Base-by-base conservation (phyloP, 2,888 invertebrate species). In the Ophion ellenae region DNA sequence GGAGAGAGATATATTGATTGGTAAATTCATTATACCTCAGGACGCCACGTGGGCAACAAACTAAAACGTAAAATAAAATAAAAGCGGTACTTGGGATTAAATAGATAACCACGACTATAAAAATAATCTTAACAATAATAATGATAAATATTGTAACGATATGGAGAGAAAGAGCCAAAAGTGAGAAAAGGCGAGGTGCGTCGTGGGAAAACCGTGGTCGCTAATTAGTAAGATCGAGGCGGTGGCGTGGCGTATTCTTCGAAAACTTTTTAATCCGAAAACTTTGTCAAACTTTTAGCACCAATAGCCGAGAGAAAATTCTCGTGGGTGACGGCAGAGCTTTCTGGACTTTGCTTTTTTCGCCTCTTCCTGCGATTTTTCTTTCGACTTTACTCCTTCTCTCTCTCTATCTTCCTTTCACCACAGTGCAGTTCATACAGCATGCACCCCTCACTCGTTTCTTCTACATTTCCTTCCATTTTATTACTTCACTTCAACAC, bases 181-280 rank as follows among this genome's bases (percentile, higher is more conserved):
- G 64, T 32, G 47, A 10, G 57, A 24, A 9, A 40, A 40, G 57
- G 32, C 24, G 84, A 66, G 73, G 81, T 71, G 86, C 87, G 81
- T 81, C 36, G 82, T 86, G 86, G 87, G 87, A 89, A 90, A 88
- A 85, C 88, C 85, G 86, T 81, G 89, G 87, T 85, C 78, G 89
- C 90, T 90, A 90, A 90, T 90, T 90, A 90, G 90, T 89, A 90
- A 90, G 88, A 89, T 90, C 84, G 83, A 83, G 74, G 85, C 85
- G 70, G 76, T 83, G 75, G 80, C 79, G 79, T 40, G 71, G 80
- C 86, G 86, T 87, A 83, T 86, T 85, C 86, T 85, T 87, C 84
- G 74, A 83, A 81, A 87, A 83, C 74, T 85, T 88, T 89, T 89
- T 89, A 87, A 89, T 89, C 84, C 87, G 83, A 73, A 87, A 87